These are phyloP conservation scores for Andrena trimmerana DNA, from an alignment of 2,888 invertebrate species.

Conservation along the genomic window DNA sequence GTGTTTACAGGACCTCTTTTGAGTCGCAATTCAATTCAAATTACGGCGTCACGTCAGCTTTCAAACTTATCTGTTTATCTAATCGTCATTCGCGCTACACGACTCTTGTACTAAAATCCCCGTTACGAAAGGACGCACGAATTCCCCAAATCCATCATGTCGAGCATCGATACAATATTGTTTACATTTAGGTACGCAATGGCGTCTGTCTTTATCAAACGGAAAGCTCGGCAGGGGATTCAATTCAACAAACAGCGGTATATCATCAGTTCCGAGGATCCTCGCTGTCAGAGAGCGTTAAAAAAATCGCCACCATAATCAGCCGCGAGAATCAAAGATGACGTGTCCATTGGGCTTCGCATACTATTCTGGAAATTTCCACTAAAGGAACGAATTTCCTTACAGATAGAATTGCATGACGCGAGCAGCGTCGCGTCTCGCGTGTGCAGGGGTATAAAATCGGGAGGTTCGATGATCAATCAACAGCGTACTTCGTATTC, in stretches of 20 bases:
- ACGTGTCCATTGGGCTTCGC: background rate
- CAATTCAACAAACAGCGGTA: background rate
- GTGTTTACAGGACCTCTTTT: background rate
- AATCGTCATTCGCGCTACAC: background rate
- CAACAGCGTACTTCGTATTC: background rate
- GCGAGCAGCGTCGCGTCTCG: background rate
- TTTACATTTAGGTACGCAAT: slow-evolving; percentile 34
- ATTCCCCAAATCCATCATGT: background rate
- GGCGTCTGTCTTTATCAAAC: slow-evolving; percentile 45
- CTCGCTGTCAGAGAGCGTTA: background rate
- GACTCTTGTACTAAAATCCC: background rate
- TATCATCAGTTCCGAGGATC: background rate
- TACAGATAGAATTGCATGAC: slow-evolving; percentile 27
- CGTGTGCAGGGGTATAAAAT: slow-evolving; percentile 10
- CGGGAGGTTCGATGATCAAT: background rate
- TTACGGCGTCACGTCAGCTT: background rate
- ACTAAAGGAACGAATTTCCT: slow-evolving; percentile 25
- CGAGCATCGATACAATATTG: slow-evolving; percentile 18
- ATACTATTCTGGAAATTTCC: slow-evolving; percentile 53
- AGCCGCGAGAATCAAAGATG: background rate
- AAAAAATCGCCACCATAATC: background rate
- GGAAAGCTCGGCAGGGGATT: slow-evolving; percentile 1
- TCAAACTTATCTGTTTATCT: background rate
- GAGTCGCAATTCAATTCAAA: slow-evolving; percentile 1
- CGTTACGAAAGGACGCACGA: background rate